phyloP scores from a whole-genome alignment of 2,113 vertebrate species.

The Tonatia bakeri region DNA sequence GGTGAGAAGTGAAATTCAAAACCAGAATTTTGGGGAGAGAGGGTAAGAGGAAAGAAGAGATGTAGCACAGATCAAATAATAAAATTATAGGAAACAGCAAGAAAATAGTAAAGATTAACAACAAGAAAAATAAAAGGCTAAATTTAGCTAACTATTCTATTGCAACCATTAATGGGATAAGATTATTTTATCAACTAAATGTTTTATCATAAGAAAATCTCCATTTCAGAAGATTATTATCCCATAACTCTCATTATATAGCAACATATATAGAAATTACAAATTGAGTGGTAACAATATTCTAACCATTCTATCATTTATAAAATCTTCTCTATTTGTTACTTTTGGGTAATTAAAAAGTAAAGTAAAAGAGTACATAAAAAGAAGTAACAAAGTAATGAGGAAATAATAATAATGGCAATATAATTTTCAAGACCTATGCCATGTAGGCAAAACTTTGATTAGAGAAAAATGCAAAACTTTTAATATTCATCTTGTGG shows the following conservation, averaged over 20 bases:
- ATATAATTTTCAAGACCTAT: not conserved
- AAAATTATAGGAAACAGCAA: not conserved
- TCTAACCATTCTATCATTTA: not conserved
- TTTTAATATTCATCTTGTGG: slow-evolving; percentile 19
- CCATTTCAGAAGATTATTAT: not conserved
- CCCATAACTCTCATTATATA: not conserved
- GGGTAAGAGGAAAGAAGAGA: not conserved
- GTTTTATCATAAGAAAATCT: slow-evolving; percentile 11
- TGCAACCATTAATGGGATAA: not conserved
- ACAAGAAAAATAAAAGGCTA: not conserved
- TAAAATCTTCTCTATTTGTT: not conserved
- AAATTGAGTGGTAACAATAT: not conserved
- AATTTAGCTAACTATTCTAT: not conserved
- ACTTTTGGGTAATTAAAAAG: not conserved
- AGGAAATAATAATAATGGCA: not conserved
- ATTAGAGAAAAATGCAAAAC: slow-evolving; percentile 1
- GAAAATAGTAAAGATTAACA: not conserved
- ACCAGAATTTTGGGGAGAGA: not conserved
- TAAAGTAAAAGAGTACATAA: not conserved
- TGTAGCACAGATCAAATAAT: not conserved
- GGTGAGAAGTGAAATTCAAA: not conserved
- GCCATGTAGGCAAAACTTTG: not conserved
- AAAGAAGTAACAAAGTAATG: not conserved
- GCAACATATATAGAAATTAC: not conserved
- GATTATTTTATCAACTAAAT: not conserved